phyloP scores from a whole-genome alignment of 2,888 invertebrate genomes.

The Tinea trinotella region DNA sequence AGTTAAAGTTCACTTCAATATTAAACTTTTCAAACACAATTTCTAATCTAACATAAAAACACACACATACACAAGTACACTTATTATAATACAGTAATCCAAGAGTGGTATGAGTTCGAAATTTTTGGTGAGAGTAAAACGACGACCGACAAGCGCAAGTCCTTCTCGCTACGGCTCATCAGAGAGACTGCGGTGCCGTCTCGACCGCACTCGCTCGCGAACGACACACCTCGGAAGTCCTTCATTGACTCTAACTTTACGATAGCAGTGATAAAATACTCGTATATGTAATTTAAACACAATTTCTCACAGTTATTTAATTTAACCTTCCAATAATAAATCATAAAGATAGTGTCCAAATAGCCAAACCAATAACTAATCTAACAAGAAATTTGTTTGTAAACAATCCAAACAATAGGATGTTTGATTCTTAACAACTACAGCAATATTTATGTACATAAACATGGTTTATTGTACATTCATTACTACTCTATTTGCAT shows the following conservation, averaged over 20 bases:
- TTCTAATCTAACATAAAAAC: neutral
- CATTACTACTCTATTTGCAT: no score
- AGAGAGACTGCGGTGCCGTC: conserved; percentile 49
- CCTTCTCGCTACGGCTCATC: conserved; percentile 70
- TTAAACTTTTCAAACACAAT: neutral
- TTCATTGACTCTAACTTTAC: neutral
- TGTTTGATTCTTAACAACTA: no score
- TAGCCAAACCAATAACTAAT: neutral
- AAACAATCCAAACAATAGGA: neutral
- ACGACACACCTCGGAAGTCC: conserved; percentile 21
- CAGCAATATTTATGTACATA: no score
- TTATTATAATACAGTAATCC: neutral
- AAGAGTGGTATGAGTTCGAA: neutral
- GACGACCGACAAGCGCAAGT: conserved; percentile 25
- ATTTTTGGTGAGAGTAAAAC: neutral
- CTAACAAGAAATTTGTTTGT: neutral
- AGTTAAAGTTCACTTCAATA: conserved; percentile 14
- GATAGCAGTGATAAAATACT: no score
- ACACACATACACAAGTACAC: neutral
- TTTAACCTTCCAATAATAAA: no score
- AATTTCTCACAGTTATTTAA: no score
- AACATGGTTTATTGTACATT: no score
- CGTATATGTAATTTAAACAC: no score
- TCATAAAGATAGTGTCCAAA: no score
- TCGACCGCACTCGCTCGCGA: conserved; percentile 32